Evolutionary conservation across 2,113 vertebrate species (phyloP).

Genomic region (Heterotis niloticus): DNA sequence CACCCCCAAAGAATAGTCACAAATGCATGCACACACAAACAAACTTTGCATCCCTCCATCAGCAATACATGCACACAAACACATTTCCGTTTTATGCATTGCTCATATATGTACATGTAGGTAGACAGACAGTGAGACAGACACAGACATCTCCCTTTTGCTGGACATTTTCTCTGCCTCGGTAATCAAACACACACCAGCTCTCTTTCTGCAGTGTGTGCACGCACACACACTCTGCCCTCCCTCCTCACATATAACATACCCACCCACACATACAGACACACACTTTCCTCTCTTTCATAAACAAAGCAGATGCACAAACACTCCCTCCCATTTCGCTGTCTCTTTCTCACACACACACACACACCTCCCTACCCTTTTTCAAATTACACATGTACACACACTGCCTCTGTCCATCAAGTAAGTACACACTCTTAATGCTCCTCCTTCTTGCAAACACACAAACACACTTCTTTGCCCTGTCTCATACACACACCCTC

Average conservation of each 20-base stretch:
- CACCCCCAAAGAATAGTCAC: neutral
- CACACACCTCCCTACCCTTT: constrained; percentile 29
- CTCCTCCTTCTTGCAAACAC: constrained; percentile 35
- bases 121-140: constrained; percentile 20
- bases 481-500: constrained; percentile 43
- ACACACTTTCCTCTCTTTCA: constrained; percentile 61
- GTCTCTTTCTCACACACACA: constrained; percentile 39
- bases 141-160: constrained; percentile 23
- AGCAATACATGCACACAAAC: neutral
- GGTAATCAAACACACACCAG: constrained; percentile 32
- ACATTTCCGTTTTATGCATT: neutral
- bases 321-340: constrained; percentile 61
- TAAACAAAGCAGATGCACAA: constrained; percentile 75
- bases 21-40: constrained; percentile 23
- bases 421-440: neutral
- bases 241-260: constrained; percentile 45
- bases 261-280: constrained; percentile 22
- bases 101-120: neutral
- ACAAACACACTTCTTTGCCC: constrained; percentile 32
- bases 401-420: constrained; percentile 33
- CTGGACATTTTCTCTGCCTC: constrained; percentile 29
- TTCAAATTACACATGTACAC: constrained; percentile 22
- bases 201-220: neutral
- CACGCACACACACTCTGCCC: constrained; percentile 24
- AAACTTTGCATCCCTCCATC: neutral